Base-by-base conservation (phyloP, 2,113 vertebrate species). In the Daphoenositta chrysoptera region DNA sequence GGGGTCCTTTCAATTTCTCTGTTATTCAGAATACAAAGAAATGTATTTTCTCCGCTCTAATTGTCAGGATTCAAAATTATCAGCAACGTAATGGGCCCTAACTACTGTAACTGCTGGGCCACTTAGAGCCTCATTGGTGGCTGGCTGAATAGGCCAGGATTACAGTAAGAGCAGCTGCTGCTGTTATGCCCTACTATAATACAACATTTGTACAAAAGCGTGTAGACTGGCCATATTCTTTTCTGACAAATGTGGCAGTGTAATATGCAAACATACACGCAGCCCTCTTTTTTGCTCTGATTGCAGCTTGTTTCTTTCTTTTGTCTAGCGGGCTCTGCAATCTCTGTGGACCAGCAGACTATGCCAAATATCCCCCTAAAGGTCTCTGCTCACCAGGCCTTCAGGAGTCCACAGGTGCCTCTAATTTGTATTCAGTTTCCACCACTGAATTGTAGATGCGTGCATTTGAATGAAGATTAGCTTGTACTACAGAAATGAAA, bases 21-120 rank as follows among this genome's bases (percentile, higher is more conserved):
- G 27, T 92, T 96, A 92, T 95, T 97, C 81, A 94, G 69, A 77
- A 79, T 78, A 94, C 93, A 90, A 90, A 90, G 92, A 91, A 78
- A 22, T 73, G 56, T 82, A 86, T 95, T 90, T 79, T 86, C 70
- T 87, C 48, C 7, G 7, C 79, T 56, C 77, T 97, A 94, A 97
- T 90, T 97, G 96, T 92, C 90, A 87, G 80, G 87, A 87, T 96
- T 95, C 87, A 94, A 95, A 97, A 95, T 96, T 48, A 83, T 83
- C 94, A 84, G 57, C 57, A 94, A 40, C 44, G 94, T 96, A 98
- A 97, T 97, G 57, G 83, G 72, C 45, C 40, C 87, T 95, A 96
- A 97, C 90, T 93, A 94, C 97, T 93, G 87, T 95, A 97, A 96
- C 96, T 96, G 63, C 84, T 13, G n/a, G 88, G 92, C 90, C 94